These are phyloP conservation scores for Vanessa tameamea DNA, from an alignment of 1,140 invertebrate species.

Conservation along the genomic window DNA sequence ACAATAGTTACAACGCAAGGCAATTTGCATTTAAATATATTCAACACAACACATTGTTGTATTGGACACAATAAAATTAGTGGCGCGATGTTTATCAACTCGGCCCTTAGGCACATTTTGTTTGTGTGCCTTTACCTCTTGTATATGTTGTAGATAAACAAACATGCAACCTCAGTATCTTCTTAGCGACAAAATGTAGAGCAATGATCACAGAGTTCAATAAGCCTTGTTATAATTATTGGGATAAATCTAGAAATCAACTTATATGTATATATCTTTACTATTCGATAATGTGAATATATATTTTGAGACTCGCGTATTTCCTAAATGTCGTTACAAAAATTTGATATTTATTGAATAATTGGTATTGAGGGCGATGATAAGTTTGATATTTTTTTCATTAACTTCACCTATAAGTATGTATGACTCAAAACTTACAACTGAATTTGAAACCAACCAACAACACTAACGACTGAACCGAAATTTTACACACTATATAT, in stretches of 20 bases:
- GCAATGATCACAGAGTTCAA: constrained; percentile 1
- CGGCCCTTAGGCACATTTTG: constrained; percentile 56
- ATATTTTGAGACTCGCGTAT: too few species aligned
- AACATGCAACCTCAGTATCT: constrained; percentile 31
- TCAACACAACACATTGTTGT: constrained; percentile 58
- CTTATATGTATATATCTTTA: too few species aligned
- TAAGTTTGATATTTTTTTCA: too few species aligned
- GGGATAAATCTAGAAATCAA: not conserved
- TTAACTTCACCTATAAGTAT: too few species aligned
- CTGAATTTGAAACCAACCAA: too few species aligned
- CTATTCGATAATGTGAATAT: too few species aligned
- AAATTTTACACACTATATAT: too few species aligned
- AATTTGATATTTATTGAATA: too few species aligned
- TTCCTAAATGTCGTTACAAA: too few species aligned
- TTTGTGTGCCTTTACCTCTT: constrained; percentile 42
- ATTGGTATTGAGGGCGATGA: too few species aligned
- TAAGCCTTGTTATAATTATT: not conserved
- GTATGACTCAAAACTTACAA: too few species aligned
- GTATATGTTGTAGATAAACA: constrained; percentile 43
- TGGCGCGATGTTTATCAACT: constrained; percentile 68
- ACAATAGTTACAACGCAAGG: constrained; percentile 40
- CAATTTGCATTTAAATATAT: constrained; percentile 61
- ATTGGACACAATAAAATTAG: constrained; percentile 64
- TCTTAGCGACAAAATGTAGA: constrained; percentile 13
- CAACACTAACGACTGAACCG: too few species aligned